phyloP scores from a whole-genome alignment of 2,888 invertebrate genomes.

The Tetragnatha montana region DNA sequence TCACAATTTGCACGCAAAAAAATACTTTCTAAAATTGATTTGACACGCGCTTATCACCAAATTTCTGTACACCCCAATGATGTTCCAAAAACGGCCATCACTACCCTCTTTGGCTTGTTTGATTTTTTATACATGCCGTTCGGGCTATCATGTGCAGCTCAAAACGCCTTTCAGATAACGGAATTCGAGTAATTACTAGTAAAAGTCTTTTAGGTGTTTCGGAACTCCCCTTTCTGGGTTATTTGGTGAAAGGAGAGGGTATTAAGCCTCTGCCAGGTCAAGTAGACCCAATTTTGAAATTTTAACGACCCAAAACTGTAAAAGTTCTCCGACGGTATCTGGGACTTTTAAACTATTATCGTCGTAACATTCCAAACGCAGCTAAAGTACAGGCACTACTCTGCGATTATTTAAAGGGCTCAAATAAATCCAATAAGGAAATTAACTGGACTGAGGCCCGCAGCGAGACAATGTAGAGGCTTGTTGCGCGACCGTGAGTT shows the following conservation, averaged over 20 bases:
- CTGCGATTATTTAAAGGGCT: neutral
- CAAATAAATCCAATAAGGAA: neutral
- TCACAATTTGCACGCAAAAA: neutral
- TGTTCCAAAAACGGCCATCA: too few relatives aligned
- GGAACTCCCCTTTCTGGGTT: too few relatives aligned
- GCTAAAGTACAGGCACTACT: neutral
- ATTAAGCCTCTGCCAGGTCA: too few relatives aligned
- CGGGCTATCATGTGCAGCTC: too few relatives aligned
- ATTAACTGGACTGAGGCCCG: neutral
- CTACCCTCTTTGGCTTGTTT: too few relatives aligned
- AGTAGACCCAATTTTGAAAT: neutral
- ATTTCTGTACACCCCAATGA: too few relatives aligned
- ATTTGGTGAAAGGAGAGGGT: too few relatives aligned
- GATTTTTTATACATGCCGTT: too few relatives aligned
- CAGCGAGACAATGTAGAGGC: too few relatives aligned
- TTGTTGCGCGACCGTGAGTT: too few relatives aligned
- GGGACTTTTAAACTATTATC: neutral
- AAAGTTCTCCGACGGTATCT: neutral
- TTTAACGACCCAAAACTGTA: neutral
- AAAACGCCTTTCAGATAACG: neutral
- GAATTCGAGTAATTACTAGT: too few relatives aligned
- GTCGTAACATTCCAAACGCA: neutral
- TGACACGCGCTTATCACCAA: neutral
- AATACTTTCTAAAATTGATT: neutral
- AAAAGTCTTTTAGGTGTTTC: too few relatives aligned